Evolutionary conservation across 2,113 vertebrate genomes (phyloP).

Genomic region (Pachycephala philippinensis): DNA sequence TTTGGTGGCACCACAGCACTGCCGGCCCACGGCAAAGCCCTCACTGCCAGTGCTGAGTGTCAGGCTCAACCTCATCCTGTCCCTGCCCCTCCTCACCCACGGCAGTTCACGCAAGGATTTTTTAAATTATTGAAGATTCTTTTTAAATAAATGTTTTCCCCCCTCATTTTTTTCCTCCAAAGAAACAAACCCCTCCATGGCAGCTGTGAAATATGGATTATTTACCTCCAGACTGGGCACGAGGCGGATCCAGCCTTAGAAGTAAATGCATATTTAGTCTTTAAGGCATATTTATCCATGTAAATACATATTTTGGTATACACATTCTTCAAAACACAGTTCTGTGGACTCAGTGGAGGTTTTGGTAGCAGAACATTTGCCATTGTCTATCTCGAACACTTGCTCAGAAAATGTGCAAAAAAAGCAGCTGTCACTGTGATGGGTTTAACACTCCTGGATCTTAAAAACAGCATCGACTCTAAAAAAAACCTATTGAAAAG

Average conservation of each 20-base stretch:
- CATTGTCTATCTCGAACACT: neutral
- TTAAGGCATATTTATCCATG: constrained; percentile 61
- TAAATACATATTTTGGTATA: constrained; percentile 43
- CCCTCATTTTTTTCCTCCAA: neutral
- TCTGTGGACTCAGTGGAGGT: neutral
- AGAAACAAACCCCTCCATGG: neutral
- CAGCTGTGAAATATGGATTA: constrained; percentile 33
- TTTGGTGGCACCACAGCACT: neutral
- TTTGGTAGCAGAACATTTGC: constrained; percentile 21
- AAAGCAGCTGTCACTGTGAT: constrained; percentile 27
- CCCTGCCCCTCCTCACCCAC: neutral
- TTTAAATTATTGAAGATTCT: neutral
- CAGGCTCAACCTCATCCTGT: neutral
- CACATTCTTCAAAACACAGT: constrained; percentile 37
- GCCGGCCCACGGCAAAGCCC: neutral
- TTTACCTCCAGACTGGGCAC: constrained; percentile 56
- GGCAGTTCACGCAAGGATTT: neutral
- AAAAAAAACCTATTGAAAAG: constrained; percentile 16
- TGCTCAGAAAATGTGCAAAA: constrained; percentile 56
- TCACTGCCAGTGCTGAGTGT: neutral
- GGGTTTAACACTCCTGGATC: neutral
- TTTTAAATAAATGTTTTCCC: neutral
- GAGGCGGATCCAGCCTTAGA: neutral
- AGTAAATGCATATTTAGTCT: constrained; percentile 46
- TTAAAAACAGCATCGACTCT: constrained; percentile 4